phyloP scores from a whole-genome alignment of 1,140 invertebrate genomes.

The Steinernema khuongi region DNA sequence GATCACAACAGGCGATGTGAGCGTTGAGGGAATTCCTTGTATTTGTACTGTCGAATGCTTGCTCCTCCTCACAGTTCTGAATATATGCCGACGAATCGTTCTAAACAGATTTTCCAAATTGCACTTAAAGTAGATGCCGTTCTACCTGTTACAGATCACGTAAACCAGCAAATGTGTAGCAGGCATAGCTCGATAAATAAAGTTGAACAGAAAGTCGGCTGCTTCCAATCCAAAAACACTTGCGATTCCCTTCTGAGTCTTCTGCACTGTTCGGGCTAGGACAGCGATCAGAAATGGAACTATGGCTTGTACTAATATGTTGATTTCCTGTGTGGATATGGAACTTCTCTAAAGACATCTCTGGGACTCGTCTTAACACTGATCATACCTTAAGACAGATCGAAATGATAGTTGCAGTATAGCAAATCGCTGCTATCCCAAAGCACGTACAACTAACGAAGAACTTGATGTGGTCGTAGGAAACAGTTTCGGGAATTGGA shows the following conservation, averaged over 20 bases:
- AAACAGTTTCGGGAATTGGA: not conserved
- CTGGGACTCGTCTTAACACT: not conserved
- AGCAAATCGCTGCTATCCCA: not conserved
- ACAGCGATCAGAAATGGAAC: not conserved
- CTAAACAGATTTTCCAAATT: not conserved
- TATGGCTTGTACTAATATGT: not conserved
- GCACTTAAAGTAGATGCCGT: not conserved
- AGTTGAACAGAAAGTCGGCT: not conserved
- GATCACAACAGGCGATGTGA: too few relatives aligned
- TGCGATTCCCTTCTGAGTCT: not conserved
- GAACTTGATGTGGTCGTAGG: not conserved
- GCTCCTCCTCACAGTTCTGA: too few relatives aligned
- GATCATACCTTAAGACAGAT: not conserved
- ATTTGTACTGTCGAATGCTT: too few relatives aligned
- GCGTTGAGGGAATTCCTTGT: too few relatives aligned
- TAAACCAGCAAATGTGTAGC: not conserved
- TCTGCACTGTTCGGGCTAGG: not conserved
- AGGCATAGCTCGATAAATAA: not conserved
- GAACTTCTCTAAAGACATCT: not conserved
- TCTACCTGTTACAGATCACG: not conserved
- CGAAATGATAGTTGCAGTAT: not conserved
- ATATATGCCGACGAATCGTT: too few relatives aligned
- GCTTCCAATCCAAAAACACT: not conserved
- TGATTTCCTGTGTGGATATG: not conserved
- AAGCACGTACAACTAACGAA: not conserved